Evolutionary conservation across 2,888 invertebrate species (phyloP).

Genomic region (Drosophila prolongata): DNA sequence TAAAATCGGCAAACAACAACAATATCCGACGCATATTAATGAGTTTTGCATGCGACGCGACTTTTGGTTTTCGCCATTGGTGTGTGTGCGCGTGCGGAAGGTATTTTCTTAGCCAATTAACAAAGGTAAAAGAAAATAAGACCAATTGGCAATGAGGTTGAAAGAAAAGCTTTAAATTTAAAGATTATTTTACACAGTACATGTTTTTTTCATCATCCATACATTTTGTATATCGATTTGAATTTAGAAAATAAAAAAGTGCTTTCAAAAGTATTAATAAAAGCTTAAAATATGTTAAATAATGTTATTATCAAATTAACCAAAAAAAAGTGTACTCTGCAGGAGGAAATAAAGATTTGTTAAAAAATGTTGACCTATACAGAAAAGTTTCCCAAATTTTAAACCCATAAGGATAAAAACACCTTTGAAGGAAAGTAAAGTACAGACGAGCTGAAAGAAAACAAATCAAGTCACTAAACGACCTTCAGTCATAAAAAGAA

Average conservation of each 20-base stretch:
- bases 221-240: no score
- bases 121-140: slow-evolving; percentile 39
- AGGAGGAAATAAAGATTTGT: no score
- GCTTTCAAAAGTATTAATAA: no score
- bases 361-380: neutral
- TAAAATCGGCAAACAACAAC: slow-evolving; percentile 44
- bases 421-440: slow-evolving; percentile 18
- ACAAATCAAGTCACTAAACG: slow-evolving; percentile 45
- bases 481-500: slow-evolving; percentile 76
- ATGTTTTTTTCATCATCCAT: no score
- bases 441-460: slow-evolving; percentile 5
- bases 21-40: slow-evolving; percentile 71
- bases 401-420: neutral
- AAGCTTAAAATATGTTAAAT: no score
- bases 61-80: slow-evolving; percentile 23
- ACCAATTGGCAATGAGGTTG: slow-evolving; percentile 39
- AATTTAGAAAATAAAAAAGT: no score
- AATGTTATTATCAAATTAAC: no score
- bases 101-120: slow-evolving; percentile 65
- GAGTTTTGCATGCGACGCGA: slow-evolving; percentile 61
- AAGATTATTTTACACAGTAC: neutral
- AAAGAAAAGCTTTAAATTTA: neutral
- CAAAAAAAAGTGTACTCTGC: no score
- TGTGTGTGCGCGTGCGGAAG: slow-evolving; percentile 34
- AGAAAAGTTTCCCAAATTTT: neutral